phyloP scores from a whole-genome alignment of 1,140 invertebrate genomes.

The Lysiphlebus fabarum region DNA sequence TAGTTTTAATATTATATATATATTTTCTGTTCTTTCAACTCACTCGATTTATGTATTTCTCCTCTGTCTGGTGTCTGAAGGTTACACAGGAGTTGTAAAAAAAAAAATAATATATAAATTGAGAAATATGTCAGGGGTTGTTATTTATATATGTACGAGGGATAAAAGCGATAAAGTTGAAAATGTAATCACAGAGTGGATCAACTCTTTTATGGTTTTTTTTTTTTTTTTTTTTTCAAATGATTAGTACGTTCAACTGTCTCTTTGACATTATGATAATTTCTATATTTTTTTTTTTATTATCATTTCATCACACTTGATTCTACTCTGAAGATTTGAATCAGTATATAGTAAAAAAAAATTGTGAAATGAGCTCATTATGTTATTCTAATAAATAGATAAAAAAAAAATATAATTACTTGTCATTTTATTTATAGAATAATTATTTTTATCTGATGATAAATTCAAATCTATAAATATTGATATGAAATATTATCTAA shows the following conservation, averaged over 20 bases:
- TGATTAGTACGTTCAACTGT: conserved; percentile 11
- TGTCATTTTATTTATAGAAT: too few species aligned
- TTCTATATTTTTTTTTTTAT: too few species aligned
- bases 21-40: neutral
- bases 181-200: conserved; percentile 16
- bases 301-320: too few species aligned
- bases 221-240: conserved; percentile 1
- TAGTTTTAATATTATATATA: neutral
- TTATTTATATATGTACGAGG: neutral
- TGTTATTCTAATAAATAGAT: too few species aligned
- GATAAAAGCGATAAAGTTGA: conserved; percentile 1
- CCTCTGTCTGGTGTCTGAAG: conserved; percentile 10
- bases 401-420: too few species aligned
- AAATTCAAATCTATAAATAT: too few species aligned
- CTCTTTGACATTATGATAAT: too few species aligned
- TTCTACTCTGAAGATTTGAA: too few species aligned
- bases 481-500: too few species aligned
- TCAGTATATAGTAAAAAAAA: too few species aligned
- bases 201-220: conserved; percentile 2
- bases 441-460: too few species aligned
- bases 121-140: neutral
- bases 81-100: neutral
- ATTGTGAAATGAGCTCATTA: too few species aligned
- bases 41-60: neutral
- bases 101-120: conserved; percentile 1